Evolutionary conservation across 2,888 invertebrate genomes (phyloP).

Genomic region (Matsumyia berberina): DNA sequence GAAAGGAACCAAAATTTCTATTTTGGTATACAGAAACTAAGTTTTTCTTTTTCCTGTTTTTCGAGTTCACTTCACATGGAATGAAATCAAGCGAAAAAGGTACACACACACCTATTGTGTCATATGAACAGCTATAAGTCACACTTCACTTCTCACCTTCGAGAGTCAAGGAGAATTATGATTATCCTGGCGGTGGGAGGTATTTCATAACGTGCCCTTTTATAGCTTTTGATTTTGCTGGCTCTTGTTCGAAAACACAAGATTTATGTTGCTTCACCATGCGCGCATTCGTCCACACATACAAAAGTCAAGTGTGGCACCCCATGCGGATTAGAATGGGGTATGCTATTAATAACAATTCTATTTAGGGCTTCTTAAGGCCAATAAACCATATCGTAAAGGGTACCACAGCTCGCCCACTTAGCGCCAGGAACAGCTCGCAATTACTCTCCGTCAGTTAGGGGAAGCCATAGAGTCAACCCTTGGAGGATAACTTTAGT

Average conservation of each 20-base stretch:
- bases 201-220: constrained; percentile 1
- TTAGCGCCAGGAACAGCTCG: constrained; percentile 22
- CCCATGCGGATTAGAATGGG: constrained; percentile 11
- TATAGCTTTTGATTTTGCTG: not conserved
- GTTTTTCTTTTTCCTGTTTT: not conserved
- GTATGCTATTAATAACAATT: constrained; percentile 41
- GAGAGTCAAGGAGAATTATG: not conserved
- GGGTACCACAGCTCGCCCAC: constrained; percentile 16
- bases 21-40: too few relatives aligned
- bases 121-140: constrained; percentile 3
- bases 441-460: constrained; percentile 30
- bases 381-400: constrained; percentile 49
- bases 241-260: not conserved
- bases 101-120: constrained; percentile 4
- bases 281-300: not conserved
- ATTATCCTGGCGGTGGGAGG: constrained; percentile 16
- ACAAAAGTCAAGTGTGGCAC: not conserved
- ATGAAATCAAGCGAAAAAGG: constrained; percentile 19
- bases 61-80: constrained; percentile 7
- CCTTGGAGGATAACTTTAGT: constrained; percentile 4
- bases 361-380: constrained; percentile 38
- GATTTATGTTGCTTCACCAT: constrained; percentile 17
- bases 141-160: constrained; percentile 18
- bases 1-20: not conserved
- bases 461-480: constrained; percentile 9